Percentiles rank a stretch among this genome's conserved stretches.
Evolutionary conservation across 2,797 vertebrate species (phyloP).

Genomic region (Artibeus jamaicensis): DNA sequence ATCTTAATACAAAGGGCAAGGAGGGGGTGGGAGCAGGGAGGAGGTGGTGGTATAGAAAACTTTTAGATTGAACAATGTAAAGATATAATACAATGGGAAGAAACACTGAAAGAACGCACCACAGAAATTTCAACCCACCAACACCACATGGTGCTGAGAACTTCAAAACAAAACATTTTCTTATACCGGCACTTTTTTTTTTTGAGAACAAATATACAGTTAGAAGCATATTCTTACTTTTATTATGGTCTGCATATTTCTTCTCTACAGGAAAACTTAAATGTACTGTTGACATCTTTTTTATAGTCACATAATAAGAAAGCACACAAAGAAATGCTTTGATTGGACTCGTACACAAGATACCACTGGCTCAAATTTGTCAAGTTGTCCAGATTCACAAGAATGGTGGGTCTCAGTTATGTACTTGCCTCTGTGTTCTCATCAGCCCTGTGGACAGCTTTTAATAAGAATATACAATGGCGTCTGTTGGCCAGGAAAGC

Average conservation of each 20-base stretch:
- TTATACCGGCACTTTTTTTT: conserved; percentile 38
- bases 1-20: conserved; percentile 62
- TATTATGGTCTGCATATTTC: conserved; percentile 60
- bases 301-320: conserved; percentile 59
- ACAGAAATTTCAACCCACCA: conserved; percentile 59
- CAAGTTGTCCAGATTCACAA: neutral
- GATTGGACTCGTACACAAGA: neutral
- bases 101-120: neutral
- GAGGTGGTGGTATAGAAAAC: conserved; percentile 43
- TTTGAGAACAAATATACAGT: conserved; percentile 64
- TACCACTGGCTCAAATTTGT: neutral
- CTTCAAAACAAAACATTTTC: conserved; percentile 61
- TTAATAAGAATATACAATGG: neutral
- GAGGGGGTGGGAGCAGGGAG: neutral
- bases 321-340: conserved; percentile 44
- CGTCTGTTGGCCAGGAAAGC: neutral
- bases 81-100: conserved; percentile 9
- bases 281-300: conserved; percentile 56
- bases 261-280: conserved; percentile 50
- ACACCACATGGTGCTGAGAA: conserved; percentile 41
- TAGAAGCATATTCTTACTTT: conserved; percentile 64
- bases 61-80: conserved; percentile 49
- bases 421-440: neutral
- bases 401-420: neutral
- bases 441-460: neutral